Evolutionary conservation across 2,888 invertebrate species (phyloP).

Genomic region (Danaus chrysippus): DNA sequence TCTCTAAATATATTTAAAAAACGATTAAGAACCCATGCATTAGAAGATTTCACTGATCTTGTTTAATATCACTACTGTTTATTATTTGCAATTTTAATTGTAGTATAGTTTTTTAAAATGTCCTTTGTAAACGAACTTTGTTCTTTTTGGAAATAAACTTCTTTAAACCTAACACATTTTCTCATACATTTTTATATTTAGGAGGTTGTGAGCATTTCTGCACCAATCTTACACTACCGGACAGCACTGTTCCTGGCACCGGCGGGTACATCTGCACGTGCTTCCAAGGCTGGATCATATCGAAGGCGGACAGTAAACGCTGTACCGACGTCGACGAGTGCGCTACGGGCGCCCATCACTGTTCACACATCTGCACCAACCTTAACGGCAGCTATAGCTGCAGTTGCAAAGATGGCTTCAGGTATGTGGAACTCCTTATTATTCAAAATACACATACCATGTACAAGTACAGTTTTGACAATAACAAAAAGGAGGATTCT

Average conservation of each 20-base stretch:
- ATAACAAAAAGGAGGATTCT: too few relatives aligned
- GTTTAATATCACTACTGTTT: too few relatives aligned
- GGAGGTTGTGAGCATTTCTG: constrained; percentile 97
- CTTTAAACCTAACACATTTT: not conserved
- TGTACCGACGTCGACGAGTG: constrained; percentile 96
- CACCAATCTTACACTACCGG: constrained; percentile 83
- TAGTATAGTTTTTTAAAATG: too few relatives aligned
- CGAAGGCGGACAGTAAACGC: constrained; percentile 87
- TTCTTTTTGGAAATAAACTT: too few relatives aligned
- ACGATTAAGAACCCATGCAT: too few relatives aligned
- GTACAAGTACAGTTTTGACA: too few relatives aligned
- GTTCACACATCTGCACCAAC: constrained; percentile 96
- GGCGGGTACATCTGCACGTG: constrained; percentile 94
- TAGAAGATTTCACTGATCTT: too few relatives aligned
- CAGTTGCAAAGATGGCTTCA: constrained; percentile 90
- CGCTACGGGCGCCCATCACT: constrained; percentile 87
- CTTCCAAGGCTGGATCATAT: constrained; percentile 90
- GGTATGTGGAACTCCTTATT: constrained; percentile 40
- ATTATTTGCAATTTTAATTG: too few relatives aligned
- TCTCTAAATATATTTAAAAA: too few relatives aligned
- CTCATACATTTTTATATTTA: constrained; percentile 40
- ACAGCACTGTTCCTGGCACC: constrained; percentile 22
- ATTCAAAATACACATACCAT: not conserved
- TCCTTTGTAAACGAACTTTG: too few relatives aligned
- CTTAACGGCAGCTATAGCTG: constrained; percentile 96